Base-by-base conservation (phyloP, 2,113 vertebrate genomes). In the Amphiprion ocellaris region DNA sequence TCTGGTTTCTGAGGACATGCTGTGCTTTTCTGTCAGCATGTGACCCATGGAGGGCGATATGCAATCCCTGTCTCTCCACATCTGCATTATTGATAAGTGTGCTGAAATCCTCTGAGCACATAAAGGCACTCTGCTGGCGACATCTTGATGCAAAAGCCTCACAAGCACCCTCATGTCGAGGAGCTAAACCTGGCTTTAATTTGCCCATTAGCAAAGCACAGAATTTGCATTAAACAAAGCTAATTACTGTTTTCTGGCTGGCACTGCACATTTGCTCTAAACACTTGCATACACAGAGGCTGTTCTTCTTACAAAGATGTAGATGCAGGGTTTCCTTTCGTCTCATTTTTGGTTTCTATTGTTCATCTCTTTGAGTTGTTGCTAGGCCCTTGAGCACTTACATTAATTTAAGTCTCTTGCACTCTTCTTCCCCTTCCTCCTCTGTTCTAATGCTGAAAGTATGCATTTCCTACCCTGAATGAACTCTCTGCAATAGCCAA, bases 81-180 rank as follows among this genome's bases (percentile, higher is more conserved):
- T 86, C 86, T 93, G 91, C 87, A 94, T 93, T 93, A 94, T 94
- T 93, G 80, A 94, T 93, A 84, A 87, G 88, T 63, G n/a, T 12
- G 64, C 83, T 81, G 80, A 89, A 90, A 91, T 92, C 76, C 86
- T 84, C 76, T 78, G 79, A 82, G 71, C 47, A 24, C 67, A 78
- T 17, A 39, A 39, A 87, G 74, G 63, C 69, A 68, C 89, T 87
- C 79, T 76, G 78, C 77, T 77, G 52, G 62, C 46, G 64, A 89
- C 80, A 79, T 87, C 77, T 91, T 83, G 52, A 72, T 73, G 78
- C 83, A 80, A 78, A 89, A 84, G 74, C 80, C 70, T 88, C 79
- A 84, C 52, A 67, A 88, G 84, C 77, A 61, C 66, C 69, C 75
- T 92, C 61, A 54, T 69, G 72, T 85, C 5, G 33, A 87, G 75